Evolutionary conservation across 1,140 invertebrate species (phyloP).

Genomic region (Octopus sinensis): DNA sequence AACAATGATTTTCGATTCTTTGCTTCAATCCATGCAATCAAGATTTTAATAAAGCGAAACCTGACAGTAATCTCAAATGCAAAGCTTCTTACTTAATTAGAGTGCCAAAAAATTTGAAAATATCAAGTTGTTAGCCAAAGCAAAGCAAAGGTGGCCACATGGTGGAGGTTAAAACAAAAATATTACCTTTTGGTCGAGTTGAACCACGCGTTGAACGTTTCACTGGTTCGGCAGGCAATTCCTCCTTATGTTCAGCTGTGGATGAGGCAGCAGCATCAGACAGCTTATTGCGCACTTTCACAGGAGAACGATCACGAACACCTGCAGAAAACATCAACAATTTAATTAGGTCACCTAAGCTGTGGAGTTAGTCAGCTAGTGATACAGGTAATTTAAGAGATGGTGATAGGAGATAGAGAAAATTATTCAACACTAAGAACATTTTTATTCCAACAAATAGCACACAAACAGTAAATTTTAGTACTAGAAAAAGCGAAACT

Average conservation of each 20-base stretch:
- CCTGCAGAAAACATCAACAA: background rate
- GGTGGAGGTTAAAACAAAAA: too few species aligned
- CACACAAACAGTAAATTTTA: background rate
- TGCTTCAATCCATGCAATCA: too few species aligned
- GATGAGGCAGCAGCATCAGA: background rate
- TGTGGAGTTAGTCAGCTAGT: background rate
- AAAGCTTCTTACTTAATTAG: too few species aligned
- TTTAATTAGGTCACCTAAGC: background rate
- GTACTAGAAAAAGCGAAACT: background rate
- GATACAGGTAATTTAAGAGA: background rate
- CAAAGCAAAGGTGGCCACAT: too few species aligned
- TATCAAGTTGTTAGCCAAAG: too few species aligned
- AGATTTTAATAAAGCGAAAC: too few species aligned
- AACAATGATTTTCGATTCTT: too few species aligned
- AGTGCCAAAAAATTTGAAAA: too few species aligned
- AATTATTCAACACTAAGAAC: background rate
- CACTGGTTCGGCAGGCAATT: background rate
- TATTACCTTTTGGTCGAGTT: constrained; percentile 5
- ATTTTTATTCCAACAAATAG: background rate
- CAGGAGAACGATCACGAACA: constrained; percentile 10
- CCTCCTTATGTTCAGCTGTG: constrained; percentile 2
- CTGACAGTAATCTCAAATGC: too few species aligned
- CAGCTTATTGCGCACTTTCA: constrained; percentile 11
- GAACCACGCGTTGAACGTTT: constrained; percentile 3
- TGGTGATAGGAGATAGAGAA: background rate